These are phyloP conservation scores for Myxocyprinus asiaticus DNA, from an alignment of 2,113 vertebrate species.

Conservation along the genomic window DNA sequence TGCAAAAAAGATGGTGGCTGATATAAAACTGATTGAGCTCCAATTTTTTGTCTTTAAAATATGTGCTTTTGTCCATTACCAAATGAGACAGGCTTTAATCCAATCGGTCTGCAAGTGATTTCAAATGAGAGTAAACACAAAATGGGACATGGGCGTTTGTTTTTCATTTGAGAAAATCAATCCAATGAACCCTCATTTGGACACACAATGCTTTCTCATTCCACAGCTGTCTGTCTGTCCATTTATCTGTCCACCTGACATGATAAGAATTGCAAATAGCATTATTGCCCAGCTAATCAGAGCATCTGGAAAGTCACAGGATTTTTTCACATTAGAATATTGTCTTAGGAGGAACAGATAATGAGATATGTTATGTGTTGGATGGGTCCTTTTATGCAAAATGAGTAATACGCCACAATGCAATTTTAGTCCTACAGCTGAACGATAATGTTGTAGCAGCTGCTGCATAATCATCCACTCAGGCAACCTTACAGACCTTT, in stretches of 20 bases:
- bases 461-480: constrained; percentile 47
- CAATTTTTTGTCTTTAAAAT: constrained; percentile 27
- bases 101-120: neutral
- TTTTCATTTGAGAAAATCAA: constrained; percentile 57
- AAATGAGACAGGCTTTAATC: constrained; percentile 9
- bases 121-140: constrained; percentile 40
- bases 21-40: constrained; percentile 36
- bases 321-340: constrained; percentile 17
- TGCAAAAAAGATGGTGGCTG: constrained; percentile 16
- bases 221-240: constrained; percentile 8
- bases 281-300: constrained; percentile 28
- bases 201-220: constrained; percentile 44
- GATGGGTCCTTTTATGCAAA: constrained; percentile 1
- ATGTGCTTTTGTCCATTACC: constrained; percentile 42
- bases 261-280: constrained; percentile 29
- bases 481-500: constrained; percentile 47
- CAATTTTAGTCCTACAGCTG: constrained; percentile 27
- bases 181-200: constrained; percentile 47
- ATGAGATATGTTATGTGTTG: constrained; percentile 33
- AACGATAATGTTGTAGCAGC: constrained; percentile 36
- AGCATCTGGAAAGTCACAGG: constrained; percentile 28
- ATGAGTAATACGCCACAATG: neutral
- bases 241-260: neutral
- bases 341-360: constrained; percentile 34
- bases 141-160: constrained; percentile 40